These are phyloP conservation scores for Drosophila kambysellisi DNA, from an alignment of 2,888 invertebrate species.

Conservation along the genomic window DNA sequence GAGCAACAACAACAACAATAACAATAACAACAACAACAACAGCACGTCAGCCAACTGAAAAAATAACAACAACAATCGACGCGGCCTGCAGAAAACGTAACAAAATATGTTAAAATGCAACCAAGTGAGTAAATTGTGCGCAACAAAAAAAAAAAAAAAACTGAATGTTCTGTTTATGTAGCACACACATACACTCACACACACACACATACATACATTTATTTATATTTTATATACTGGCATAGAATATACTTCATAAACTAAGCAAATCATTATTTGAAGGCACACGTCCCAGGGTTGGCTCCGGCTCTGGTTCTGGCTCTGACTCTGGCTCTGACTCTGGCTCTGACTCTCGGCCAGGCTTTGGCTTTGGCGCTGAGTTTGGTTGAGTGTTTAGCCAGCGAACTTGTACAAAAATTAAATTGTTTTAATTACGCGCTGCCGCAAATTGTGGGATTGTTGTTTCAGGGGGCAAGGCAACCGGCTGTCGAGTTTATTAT, in stretches of 20 bases:
- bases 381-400: slow-evolving; percentile 35
- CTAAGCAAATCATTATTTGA: slow-evolving; percentile 81
- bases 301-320: slow-evolving; percentile 39
- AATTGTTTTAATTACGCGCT: slow-evolving; percentile 82
- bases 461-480: slow-evolving; percentile 11
- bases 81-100: slow-evolving; percentile 70
- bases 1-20: slow-evolving; percentile 44
- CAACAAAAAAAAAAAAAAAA: slow-evolving; percentile 39
- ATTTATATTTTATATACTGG: background rate
- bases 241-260: slow-evolving; percentile 67
- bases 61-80: slow-evolving; percentile 76
- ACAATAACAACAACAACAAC: slow-evolving; percentile 47
- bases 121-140: slow-evolving; percentile 81
- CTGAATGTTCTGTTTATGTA: slow-evolving; percentile 75
- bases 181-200: slow-evolving; percentile 51
- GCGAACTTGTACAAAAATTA: slow-evolving; percentile 79
- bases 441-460: slow-evolving; percentile 75
- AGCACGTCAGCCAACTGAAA: slow-evolving; percentile 69
- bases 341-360: slow-evolving; percentile 11
- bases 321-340: slow-evolving; percentile 21
- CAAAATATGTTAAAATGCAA: slow-evolving; percentile 79
- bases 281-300: slow-evolving; percentile 68
- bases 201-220: slow-evolving; percentile 14
- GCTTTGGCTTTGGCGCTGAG: slow-evolving; percentile 19
- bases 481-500: slow-evolving; percentile 39